phyloP scores from a whole-genome alignment of 1,140 invertebrate species.

The Zeugodacus cucurbitae region DNA sequence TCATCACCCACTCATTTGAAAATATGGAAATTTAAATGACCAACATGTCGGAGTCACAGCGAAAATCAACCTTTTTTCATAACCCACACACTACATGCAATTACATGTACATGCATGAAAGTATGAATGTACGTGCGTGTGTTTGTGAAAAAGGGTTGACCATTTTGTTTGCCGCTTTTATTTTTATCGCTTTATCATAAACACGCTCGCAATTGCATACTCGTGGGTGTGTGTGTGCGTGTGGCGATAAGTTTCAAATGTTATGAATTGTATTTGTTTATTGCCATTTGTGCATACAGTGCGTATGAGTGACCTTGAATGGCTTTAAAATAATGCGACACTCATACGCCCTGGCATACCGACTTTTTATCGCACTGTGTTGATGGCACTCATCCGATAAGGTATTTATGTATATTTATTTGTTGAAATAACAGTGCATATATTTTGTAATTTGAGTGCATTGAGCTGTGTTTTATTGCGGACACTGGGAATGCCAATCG shows the following conservation, averaged over 20 bases:
- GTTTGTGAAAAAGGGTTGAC: slow-evolving; percentile 10
- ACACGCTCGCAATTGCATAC: background rate
- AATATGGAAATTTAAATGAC: background rate
- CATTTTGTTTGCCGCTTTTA: background rate
- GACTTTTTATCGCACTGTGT: background rate
- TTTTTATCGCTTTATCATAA: slow-evolving; percentile 29
- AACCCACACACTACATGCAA: no score
- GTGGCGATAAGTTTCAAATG: background rate
- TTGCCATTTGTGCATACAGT: background rate
- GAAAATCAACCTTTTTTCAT: background rate
- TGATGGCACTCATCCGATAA: background rate
- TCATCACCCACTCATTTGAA: background rate
- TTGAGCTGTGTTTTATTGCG: background rate
- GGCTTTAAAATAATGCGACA: background rate
- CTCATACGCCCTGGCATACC: background rate
- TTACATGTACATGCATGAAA: background rate
- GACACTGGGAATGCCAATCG: background rate
- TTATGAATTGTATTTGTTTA: background rate
- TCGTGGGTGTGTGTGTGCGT: background rate
- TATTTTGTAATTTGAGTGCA: background rate
- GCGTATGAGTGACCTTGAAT: slow-evolving; percentile 25
- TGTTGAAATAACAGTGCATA: background rate
- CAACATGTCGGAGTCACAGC: background rate
- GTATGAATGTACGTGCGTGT: background rate
- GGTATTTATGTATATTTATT: background rate